Evolutionary conservation across 2,888 invertebrate species (phyloP), one percentile per base, ranked within the genome.

Genomic region (Orgyia antiqua): DNA sequence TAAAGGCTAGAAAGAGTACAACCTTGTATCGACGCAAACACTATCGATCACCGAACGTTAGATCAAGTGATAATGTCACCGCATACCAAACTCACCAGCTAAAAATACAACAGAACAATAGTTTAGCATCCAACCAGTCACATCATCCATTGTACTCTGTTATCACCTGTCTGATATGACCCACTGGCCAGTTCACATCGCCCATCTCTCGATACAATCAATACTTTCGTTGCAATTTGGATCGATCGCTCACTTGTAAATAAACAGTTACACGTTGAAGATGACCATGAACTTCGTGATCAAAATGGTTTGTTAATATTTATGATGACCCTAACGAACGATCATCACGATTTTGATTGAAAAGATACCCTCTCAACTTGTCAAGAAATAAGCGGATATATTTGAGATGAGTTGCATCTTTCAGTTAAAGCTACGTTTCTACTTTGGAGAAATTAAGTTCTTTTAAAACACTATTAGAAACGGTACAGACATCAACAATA

Each of bases 81-180:
- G 47, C 36, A 36, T 45, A 45, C 47, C 45, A 31, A 43, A 51
- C 31, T 37, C 42, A 36, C 8, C 19, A 34, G 42, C 45, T 45
- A 47, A 62, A 53, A 62, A 62, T 56, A 53, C 47, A 43, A 42
- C 28, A 36, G 45, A 59, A 71, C 69, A 68, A 69, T 65, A 36
- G 51, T 33, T 33, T 34, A 45, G 35, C 57, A 48, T 50, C 33
- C 33, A 34, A 42, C 33, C 55, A 46, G 44, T 42, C 55, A 45
- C 36, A 56, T 47, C 50, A 51, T 40, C 54, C 50, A 66, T 70
- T 72, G 65, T 64, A 41, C 40, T 55, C 37, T 31, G 41, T 38
- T 51, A 54, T 62, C 78, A 77, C 77, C 76, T 76, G 78, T 66
- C 62, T 45, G 45, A 42, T 49, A 42, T 52, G 70, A 57, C 71